phyloP scores from a whole-genome alignment of 2,888 invertebrate genomes.

The Drosophila prostipennis region DNA sequence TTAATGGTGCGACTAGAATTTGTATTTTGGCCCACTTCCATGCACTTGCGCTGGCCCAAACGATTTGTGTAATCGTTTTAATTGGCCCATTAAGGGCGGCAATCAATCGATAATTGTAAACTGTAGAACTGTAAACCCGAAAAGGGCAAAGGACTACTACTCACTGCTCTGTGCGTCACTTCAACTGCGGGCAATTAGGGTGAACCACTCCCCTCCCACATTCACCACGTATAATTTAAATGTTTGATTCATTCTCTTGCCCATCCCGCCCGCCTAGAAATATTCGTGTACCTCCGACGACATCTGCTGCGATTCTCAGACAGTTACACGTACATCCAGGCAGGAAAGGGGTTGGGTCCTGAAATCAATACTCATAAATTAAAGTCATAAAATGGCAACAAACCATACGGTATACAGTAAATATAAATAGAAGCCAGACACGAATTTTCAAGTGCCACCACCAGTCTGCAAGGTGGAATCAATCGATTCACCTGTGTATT shows the following conservation, averaged over 20 bases:
- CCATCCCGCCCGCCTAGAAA: slow-evolving; percentile 7
- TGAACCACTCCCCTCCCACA: slow-evolving; percentile 1
- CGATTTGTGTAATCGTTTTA: slow-evolving; percentile 71
- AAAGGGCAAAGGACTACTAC: slow-evolving; percentile 49
- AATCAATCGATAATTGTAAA: slow-evolving; percentile 64
- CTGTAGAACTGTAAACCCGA: slow-evolving; percentile 29
- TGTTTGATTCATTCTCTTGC: slow-evolving; percentile 45
- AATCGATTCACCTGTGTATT: slow-evolving; percentile 34
- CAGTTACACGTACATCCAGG: slow-evolving; percentile 4
- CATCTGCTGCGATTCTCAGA: slow-evolving; percentile 64
- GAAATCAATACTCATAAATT: slow-evolving; percentile 69
- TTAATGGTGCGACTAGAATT: slow-evolving; percentile 61
- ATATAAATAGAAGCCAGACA: slow-evolving; percentile 51
- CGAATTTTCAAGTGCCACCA: slow-evolving; percentile 46
- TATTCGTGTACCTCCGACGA: slow-evolving; percentile 34
- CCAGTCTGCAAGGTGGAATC: slow-evolving; percentile 32
- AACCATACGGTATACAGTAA: slow-evolving; percentile 5
- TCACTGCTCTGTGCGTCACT: slow-evolving; percentile 33
- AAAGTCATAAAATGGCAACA: slow-evolving; percentile 52
- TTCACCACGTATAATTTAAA: slow-evolving; percentile 37
- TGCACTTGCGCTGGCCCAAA: slow-evolving; percentile 34
- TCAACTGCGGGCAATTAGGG: slow-evolving; percentile 10
- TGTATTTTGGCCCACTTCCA: slow-evolving; percentile 36
- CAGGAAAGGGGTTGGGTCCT: background rate
- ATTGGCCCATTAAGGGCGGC: slow-evolving; percentile 50